These are phyloP conservation scores for Sus cebifrons DNA, from an alignment of 2,797 vertebrate species.

Conservation along the genomic window DNA sequence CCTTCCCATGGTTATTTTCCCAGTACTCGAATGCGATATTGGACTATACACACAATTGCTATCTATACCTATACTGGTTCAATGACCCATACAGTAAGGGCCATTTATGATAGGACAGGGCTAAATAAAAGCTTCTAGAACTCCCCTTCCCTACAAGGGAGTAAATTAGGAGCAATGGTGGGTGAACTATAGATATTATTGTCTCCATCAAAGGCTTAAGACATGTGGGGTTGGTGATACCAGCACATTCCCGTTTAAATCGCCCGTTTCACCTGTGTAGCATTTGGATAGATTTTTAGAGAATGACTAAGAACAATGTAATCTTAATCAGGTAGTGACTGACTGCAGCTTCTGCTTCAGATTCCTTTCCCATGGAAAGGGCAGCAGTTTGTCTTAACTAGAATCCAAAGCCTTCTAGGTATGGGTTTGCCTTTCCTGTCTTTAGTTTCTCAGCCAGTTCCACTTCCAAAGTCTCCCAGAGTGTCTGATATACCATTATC, in stretches of 20 bases:
- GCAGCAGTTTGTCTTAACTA: too few species aligned
- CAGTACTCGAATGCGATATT: background rate
- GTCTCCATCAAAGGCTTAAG: background rate
- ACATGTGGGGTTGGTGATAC: background rate
- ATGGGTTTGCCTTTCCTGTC: too few species aligned
- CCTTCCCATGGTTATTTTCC: background rate
- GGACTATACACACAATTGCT: background rate
- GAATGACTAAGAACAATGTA: background rate
- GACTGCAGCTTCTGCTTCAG: background rate
- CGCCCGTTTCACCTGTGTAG: background rate
- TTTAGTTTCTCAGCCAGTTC: too few species aligned
- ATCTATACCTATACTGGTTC: background rate
- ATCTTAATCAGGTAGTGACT: background rate
- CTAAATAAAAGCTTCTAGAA: background rate
- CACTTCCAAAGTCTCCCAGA: too few species aligned
- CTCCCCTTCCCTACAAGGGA: background rate
- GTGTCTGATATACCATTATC: background rate
- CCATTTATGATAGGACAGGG: background rate
- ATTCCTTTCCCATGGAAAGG: background rate
- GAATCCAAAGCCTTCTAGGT: too few species aligned
- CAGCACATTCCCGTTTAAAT: background rate
- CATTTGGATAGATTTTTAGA: background rate
- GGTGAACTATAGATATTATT: background rate
- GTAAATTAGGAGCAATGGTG: background rate
- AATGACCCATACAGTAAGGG: background rate